These are phyloP conservation scores for Catalaphyllia jardinei DNA, from an alignment of 64 coral and sea anemone species.

Conservation along the genomic window DNA sequence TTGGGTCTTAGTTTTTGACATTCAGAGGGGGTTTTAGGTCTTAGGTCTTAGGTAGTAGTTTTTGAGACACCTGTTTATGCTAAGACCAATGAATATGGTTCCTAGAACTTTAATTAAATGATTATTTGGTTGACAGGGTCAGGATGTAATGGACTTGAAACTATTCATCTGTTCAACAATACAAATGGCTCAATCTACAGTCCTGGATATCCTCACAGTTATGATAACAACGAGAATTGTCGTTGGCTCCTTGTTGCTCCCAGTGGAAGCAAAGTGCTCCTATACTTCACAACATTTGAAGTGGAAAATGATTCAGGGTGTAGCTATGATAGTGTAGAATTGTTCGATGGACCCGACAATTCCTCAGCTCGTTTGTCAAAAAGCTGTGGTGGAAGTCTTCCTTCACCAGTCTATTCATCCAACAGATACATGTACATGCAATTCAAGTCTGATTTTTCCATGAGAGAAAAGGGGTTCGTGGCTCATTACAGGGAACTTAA, in stretches of 20 bases:
- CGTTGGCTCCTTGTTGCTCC: conserved; percentile 6
- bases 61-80: too few relatives aligned
- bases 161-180: too few relatives aligned
- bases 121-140: too few relatives aligned
- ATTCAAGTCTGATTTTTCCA: background rate
- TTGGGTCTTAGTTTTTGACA: too few relatives aligned
- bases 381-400: background rate
- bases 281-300: conserved; percentile 6
- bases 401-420: background rate
- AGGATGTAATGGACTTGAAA: too few relatives aligned
- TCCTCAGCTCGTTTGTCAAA: too few relatives aligned
- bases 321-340: conserved; percentile 2
- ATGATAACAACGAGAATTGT: conserved; percentile 3
- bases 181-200: conserved; percentile 1
- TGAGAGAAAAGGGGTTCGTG: background rate
- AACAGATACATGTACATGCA: background rate
- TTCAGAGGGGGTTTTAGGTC: too few relatives aligned
- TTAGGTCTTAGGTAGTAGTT: too few relatives aligned
- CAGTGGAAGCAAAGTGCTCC: background rate
- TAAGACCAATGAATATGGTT: too few relatives aligned
- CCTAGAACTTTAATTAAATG: too few relatives aligned
- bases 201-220: background rate
- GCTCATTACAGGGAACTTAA: background rate
- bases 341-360: background rate
- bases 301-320: background rate